These are phyloP conservation scores for Hirundo rustica DNA, from an alignment of 2,797 vertebrate genomes.

Conservation along the genomic window DNA sequence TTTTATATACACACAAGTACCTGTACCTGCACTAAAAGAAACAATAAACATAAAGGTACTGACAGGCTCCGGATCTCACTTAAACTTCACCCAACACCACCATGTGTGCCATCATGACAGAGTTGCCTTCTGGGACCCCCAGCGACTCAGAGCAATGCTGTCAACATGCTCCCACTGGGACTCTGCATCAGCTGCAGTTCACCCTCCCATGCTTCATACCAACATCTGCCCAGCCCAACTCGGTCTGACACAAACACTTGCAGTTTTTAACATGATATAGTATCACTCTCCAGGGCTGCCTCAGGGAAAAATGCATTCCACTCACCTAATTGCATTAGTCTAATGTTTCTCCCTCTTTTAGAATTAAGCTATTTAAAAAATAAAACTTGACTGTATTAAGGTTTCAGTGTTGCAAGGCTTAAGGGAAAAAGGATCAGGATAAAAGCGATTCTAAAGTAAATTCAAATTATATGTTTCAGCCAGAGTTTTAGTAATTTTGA, in stretches of 20 bases:
- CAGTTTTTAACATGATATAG: neutral
- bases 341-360: conserved; percentile 1
- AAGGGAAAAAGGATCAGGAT: neutral
- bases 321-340: conserved; percentile 29
- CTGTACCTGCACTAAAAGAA: neutral
- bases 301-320: conserved; percentile 20
- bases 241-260: neutral
- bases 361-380: neutral
- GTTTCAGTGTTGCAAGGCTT: neutral
- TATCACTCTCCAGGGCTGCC: conserved; percentile 38
- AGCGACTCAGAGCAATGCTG: neutral
- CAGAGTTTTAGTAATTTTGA: neutral
- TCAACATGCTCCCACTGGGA: rapidly evolving
- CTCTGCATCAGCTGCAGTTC: neutral
- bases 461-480: neutral
- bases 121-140: neutral
- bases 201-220: neutral
- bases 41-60: neutral
- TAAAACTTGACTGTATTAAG: neutral
- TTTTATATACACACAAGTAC: neutral
- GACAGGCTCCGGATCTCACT: neutral
- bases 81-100: neutral
- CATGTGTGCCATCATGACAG: rapidly evolving
- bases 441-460: neutral
- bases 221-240: neutral